Conservation (phyloP, 1,140 invertebrate genomes). For the Bombus polaris region DNA sequence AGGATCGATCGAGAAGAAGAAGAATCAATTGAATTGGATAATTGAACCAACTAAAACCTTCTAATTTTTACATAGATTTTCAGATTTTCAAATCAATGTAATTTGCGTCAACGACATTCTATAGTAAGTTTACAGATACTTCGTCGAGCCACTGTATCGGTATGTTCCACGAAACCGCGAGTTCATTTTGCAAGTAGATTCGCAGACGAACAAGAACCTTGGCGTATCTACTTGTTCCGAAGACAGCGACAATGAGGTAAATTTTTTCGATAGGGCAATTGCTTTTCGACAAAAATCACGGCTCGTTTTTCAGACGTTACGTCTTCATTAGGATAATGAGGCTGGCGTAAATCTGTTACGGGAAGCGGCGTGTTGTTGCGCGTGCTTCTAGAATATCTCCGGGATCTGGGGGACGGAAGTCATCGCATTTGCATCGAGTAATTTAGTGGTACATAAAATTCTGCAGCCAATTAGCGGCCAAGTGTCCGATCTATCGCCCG, state of each 20-base stretch:
- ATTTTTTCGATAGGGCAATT: background rate
- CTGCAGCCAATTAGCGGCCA: slow-evolving; percentile 78
- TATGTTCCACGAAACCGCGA: background rate
- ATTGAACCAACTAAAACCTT: too few species aligned
- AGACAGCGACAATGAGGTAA: background rate
- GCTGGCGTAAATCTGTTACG: slow-evolving; percentile 77
- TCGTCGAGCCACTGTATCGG: too few species aligned
- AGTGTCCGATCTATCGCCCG: slow-evolving; percentile 73
- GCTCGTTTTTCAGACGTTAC: slow-evolving; percentile 72
- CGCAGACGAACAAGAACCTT: background rate
- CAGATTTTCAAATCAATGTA: too few species aligned
- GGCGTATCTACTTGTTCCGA: background rate
- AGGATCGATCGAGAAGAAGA: too few species aligned
- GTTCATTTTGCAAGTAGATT: background rate
- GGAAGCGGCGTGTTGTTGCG: slow-evolving; percentile 38
- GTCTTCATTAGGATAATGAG: slow-evolving; percentile 83
- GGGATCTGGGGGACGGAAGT: slow-evolving; percentile 65
- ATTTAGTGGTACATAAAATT: slow-evolving; percentile 82
- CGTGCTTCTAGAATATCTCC: slow-evolving; percentile 52
- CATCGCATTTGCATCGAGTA: slow-evolving; percentile 79
- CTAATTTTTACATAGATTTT: too few species aligned
- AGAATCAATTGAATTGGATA: too few species aligned
- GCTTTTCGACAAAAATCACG: slow-evolving; percentile 73
- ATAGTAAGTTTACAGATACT: too few species aligned
- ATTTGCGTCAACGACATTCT: too few species aligned